phyloP scores from a whole-genome alignment of 1,140 invertebrate genomes.

The Goniozus legneri region DNA sequence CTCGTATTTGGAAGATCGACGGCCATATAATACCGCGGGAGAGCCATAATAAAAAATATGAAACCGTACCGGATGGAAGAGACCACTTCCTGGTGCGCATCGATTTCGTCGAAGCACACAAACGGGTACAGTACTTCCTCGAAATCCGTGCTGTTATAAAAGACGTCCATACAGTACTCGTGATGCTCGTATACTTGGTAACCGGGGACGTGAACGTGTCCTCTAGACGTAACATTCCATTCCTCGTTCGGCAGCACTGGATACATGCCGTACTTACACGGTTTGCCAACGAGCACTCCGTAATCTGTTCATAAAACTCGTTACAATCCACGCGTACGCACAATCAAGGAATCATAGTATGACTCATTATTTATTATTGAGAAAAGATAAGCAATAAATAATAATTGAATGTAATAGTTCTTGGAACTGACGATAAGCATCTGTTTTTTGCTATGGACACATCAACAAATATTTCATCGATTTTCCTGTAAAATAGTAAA shows the following conservation, averaged over 20 bases:
- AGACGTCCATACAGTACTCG: constrained; percentile 24
- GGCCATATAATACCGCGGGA: too few relatives aligned
- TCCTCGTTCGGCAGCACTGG: constrained; percentile 3
- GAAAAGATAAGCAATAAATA: too few relatives aligned
- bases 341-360: too few relatives aligned
- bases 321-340: too few relatives aligned
- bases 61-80: not conserved
- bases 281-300: constrained; percentile 24
- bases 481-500: too few relatives aligned
- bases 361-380: too few relatives aligned
- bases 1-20: too few relatives aligned
- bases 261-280: constrained; percentile 20
- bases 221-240: constrained; percentile 9
- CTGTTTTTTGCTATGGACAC: too few relatives aligned
- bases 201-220: constrained; percentile 5
- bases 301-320: constrained; percentile 18
- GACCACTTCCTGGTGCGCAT: not conserved
- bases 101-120: constrained; percentile 20
- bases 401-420: too few relatives aligned
- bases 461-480: too few relatives aligned
- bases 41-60: not conserved
- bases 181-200: constrained; percentile 10
- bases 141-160: not conserved
- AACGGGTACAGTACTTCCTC: constrained; percentile 11
- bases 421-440: too few relatives aligned